phyloP scores from a whole-genome alignment of 2,113 vertebrate genomes.

The Oryzias curvinotus region DNA sequence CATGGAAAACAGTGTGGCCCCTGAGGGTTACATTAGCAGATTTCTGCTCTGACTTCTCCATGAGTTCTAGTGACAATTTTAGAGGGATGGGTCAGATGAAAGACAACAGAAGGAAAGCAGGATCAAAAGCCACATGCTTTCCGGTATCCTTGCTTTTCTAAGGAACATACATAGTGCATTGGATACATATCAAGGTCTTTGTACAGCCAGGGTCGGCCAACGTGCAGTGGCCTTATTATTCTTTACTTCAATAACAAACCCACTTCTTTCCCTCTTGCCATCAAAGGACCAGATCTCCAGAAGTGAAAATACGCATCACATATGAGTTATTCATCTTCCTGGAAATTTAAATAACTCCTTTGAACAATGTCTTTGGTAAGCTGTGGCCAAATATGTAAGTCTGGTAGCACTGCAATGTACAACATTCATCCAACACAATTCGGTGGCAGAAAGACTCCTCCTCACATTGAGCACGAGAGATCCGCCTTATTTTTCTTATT shows the following conservation, averaged over 20 bases:
- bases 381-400: constrained; percentile 59
- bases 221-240: constrained; percentile 78
- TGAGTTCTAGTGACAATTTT: constrained; percentile 74
- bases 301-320: constrained; percentile 76
- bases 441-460: constrained; percentile 6
- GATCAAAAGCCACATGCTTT: constrained; percentile 79
- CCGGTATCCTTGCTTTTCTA: constrained; percentile 74
- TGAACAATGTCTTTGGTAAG: constrained; percentile 72
- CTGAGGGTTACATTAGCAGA: constrained; percentile 68
- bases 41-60: constrained; percentile 53
- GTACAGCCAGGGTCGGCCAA: constrained; percentile 68
- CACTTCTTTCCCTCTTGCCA: constrained; percentile 68
- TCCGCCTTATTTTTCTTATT: constrained; percentile 55
- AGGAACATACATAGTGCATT: constrained; percentile 79
- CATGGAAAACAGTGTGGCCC: constrained; percentile 51
- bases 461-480: constrained; percentile 15
- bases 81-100: constrained; percentile 78
- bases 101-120: constrained; percentile 76
- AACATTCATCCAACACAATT: constrained; percentile 43
- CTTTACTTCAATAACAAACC: constrained; percentile 80
- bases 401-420: constrained; percentile 36
- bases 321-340: constrained; percentile 70
- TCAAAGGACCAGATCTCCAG: constrained; percentile 73
- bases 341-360: constrained; percentile 77
- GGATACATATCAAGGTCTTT: constrained; percentile 79